Evolutionary conservation across 2,797 vertebrate genomes (phyloP).

Genomic region (Rhabdomys pumilio): DNA sequence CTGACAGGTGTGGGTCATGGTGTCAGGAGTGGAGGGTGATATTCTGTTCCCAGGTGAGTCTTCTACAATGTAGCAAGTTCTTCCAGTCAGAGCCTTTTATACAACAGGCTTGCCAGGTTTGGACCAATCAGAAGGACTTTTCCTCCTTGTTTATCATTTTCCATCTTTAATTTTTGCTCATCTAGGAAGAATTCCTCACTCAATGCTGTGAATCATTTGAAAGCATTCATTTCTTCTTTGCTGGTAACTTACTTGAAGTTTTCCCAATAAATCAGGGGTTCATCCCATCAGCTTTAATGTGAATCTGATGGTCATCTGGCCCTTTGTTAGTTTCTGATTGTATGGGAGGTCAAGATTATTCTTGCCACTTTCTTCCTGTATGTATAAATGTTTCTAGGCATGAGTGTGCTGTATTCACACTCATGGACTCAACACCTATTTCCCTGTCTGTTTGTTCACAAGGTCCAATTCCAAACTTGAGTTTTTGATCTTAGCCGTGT

Average conservation of each 20-base stretch:
- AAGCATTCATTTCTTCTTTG: background rate
- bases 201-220: background rate
- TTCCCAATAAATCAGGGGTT: background rate
- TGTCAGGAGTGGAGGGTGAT: background rate
- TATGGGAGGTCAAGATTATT: too few species aligned
- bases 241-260: background rate
- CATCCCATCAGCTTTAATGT: fast-evolving
- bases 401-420: background rate
- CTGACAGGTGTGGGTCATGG: constrained; percentile 25
- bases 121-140: background rate
- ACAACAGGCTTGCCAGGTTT: fast-evolving
- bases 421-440: too few species aligned
- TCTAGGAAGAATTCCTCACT: background rate
- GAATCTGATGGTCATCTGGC: too few species aligned
- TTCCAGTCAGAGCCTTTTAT: constrained; percentile 33
- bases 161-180: too few species aligned
- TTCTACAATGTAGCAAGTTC: background rate
- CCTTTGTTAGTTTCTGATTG: background rate
- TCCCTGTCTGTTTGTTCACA: background rate
- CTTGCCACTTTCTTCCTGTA: background rate
- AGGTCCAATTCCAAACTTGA: background rate
- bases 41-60: background rate
- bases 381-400: background rate
- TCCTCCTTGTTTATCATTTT: constrained; percentile 1
- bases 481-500: too few species aligned